A percentile compares a stretch with the other conserved stretches of the same genome.
Conservation (phyloP, 2,797 vertebrate species). For the Oryzias sinensis region DNA sequence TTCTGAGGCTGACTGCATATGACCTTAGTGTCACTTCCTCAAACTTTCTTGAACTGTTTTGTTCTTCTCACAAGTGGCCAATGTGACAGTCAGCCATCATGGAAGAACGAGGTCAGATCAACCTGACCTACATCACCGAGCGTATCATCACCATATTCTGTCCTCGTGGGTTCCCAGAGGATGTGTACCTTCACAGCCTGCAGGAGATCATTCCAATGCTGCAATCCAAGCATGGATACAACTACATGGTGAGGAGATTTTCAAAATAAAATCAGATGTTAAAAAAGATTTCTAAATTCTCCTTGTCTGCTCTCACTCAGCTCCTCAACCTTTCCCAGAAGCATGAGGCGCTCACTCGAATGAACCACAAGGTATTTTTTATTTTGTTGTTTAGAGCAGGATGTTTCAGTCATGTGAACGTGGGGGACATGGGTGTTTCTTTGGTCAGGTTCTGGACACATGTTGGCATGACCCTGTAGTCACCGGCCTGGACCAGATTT, state of each 20-base stretch:
- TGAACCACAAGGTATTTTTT: slow-evolving; percentile 84
- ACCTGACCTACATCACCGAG: slow-evolving; percentile 89
- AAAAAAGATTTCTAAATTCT: neutral
- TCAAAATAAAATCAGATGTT: neutral
- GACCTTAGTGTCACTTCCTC: slow-evolving; percentile 29
- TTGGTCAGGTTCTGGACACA: slow-evolving; percentile 83
- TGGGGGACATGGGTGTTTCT: neutral
- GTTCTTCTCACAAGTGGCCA: slow-evolving; percentile 15
- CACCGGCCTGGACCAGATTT: slow-evolving; percentile 86
- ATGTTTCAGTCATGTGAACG: neutral
- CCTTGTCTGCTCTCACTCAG: slow-evolving; percentile 54
- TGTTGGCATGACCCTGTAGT: slow-evolving; percentile 88
- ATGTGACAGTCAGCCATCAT: slow-evolving; percentile 61
- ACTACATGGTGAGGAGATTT: slow-evolving; percentile 83
- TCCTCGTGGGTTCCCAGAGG: slow-evolving; percentile 74
- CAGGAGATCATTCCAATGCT: slow-evolving; percentile 85
- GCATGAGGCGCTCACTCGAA: slow-evolving; percentile 76
- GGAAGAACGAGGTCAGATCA: slow-evolving; percentile 80
- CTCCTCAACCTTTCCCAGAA: slow-evolving; percentile 90
- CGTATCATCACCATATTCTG: slow-evolving; percentile 87
- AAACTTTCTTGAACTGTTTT: slow-evolving; percentile 6
- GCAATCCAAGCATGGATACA: slow-evolving; percentile 87
- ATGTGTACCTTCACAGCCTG: slow-evolving; percentile 78
- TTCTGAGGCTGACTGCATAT: too few relatives aligned
- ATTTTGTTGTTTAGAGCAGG: neutral